Evolutionary conservation across 1,140 invertebrate genomes (phyloP).

Genomic region (Zaprionus ghesquierei): DNA sequence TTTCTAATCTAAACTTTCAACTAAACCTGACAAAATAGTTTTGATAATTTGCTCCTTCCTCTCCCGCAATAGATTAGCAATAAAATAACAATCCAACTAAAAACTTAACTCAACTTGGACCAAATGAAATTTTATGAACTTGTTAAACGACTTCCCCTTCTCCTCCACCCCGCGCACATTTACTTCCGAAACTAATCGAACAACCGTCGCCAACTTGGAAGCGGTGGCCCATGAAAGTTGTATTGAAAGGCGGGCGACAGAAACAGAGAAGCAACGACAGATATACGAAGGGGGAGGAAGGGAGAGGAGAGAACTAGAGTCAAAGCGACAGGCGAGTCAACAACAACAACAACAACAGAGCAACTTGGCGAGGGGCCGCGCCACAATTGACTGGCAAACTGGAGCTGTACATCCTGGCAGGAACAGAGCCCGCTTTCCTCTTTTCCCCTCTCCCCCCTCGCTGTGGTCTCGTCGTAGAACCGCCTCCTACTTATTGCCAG

Average conservation of each 20-base stretch:
- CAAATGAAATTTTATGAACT: background rate
- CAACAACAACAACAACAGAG: slow-evolving; percentile 23
- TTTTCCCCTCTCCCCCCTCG: background rate
- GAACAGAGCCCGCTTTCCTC: slow-evolving; percentile 9
- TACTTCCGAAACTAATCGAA: slow-evolving; percentile 10
- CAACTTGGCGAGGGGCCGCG: slow-evolving; percentile 27
- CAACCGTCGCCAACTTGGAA: slow-evolving; percentile 17
- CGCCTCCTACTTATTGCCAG: slow-evolving; percentile 54
- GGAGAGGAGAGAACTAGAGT: background rate
- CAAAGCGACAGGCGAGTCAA: slow-evolving; percentile 37
- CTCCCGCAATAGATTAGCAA: background rate
- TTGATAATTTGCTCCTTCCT: background rate
- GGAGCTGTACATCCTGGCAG: slow-evolving; percentile 53
- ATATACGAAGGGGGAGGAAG: slow-evolving; percentile 1
- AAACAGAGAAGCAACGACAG: slow-evolving; percentile 31
- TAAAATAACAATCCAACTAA: background rate
- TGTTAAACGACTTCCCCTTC: slow-evolving; percentile 2
- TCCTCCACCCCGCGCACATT: background rate
- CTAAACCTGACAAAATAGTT: background rate
- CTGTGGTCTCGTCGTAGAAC: background rate
- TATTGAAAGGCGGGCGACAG: slow-evolving; percentile 47
- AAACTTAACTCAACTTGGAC: background rate
- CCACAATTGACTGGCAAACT: slow-evolving; percentile 73
- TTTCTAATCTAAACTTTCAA: background rate
- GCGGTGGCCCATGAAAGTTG: slow-evolving; percentile 45